phyloP scores from a whole-genome alignment of 2,888 invertebrate genomes.

The Clostera curtula region DNA sequence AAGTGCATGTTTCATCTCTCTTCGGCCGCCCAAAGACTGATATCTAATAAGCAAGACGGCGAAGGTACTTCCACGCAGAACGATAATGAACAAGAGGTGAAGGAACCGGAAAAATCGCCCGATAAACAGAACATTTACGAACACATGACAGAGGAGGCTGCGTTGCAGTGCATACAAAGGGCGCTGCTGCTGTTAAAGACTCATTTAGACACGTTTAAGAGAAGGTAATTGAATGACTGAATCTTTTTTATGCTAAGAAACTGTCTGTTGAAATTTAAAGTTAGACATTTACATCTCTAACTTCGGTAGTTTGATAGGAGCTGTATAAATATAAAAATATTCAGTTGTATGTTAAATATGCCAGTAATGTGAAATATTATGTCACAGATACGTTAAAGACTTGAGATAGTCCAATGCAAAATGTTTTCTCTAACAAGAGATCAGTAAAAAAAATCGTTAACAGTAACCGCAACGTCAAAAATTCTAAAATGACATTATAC shows the following conservation, averaged over 20 bases:
- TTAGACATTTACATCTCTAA: no score
- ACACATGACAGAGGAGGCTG: slow-evolving; percentile 81
- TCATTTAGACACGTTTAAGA: slow-evolving; percentile 93
- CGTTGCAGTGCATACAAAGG: slow-evolving; percentile 91
- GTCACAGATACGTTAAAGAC: no score
- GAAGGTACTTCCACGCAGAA: slow-evolving; percentile 30
- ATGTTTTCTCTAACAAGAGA: no score
- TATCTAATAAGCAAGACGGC: slow-evolving; percentile 45
- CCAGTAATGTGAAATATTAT: no score
- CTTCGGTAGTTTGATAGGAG: no score
- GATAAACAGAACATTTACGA: slow-evolving; percentile 66
- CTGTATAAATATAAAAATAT: no score
- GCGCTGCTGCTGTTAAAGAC: slow-evolving; percentile 91
- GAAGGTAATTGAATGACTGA: slow-evolving; percentile 66
- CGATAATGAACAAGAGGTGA: slow-evolving; percentile 28
- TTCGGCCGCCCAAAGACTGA: slow-evolving; percentile 85
- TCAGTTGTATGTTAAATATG: no score
- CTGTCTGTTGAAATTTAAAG: no score
- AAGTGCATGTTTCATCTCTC: slow-evolving; percentile 95
- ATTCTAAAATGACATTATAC: no score
- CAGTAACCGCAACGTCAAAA: no score
- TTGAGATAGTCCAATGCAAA: no score
- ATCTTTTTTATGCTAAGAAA: neutral
- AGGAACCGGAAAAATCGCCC: slow-evolving; percentile 40
- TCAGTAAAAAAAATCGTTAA: no score